Evolutionary conservation across 2,888 invertebrate genomes (phyloP).

Genomic region (Ophraella communa): DNA sequence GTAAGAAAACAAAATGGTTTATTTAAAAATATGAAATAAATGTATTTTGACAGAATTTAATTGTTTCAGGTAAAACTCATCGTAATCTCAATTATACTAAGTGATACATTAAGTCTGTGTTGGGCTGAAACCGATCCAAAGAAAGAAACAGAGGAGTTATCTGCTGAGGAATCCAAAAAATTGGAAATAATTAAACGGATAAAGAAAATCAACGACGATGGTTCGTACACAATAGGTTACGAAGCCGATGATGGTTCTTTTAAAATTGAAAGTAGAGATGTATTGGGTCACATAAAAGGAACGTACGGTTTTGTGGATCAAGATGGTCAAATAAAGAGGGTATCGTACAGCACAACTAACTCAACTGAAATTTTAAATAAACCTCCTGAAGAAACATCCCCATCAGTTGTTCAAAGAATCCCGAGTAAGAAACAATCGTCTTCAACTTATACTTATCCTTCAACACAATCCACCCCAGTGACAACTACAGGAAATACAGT

Average conservation of each 20-base stretch:
- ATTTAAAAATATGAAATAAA: too few relatives aligned
- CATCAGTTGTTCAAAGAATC: slow-evolving; percentile 56
- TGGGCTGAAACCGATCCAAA: slow-evolving; percentile 30
- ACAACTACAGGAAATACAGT: slow-evolving; percentile 65
- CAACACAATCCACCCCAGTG: slow-evolving; percentile 64
- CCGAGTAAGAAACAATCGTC: slow-evolving; percentile 57
- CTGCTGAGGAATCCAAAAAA: slow-evolving; percentile 74
- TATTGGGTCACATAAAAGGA: slow-evolving; percentile 80
- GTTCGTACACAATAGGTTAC: slow-evolving; percentile 84
- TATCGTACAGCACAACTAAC: slow-evolving; percentile 72
- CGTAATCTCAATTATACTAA: slow-evolving; percentile 18
- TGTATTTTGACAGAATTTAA: background rate
- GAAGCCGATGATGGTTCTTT: slow-evolving; percentile 87
- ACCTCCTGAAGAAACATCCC: slow-evolving; percentile 49
- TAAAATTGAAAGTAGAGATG: slow-evolving; percentile 83
- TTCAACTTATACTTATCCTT: slow-evolving; percentile 57
- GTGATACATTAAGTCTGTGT: slow-evolving; percentile 5
- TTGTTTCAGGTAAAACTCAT: slow-evolving; percentile 29
- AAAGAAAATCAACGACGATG: slow-evolving; percentile 80
- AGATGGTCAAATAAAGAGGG: slow-evolving; percentile 78
- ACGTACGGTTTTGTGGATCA: slow-evolving; percentile 83
- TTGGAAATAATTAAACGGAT: slow-evolving; percentile 84
- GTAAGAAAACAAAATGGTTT: too few relatives aligned
- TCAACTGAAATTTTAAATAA: slow-evolving; percentile 61
- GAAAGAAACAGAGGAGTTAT: slow-evolving; percentile 63